phyloP scores from a whole-genome alignment of 1,140 invertebrate genomes.

The Hermetia illucens region DNA sequence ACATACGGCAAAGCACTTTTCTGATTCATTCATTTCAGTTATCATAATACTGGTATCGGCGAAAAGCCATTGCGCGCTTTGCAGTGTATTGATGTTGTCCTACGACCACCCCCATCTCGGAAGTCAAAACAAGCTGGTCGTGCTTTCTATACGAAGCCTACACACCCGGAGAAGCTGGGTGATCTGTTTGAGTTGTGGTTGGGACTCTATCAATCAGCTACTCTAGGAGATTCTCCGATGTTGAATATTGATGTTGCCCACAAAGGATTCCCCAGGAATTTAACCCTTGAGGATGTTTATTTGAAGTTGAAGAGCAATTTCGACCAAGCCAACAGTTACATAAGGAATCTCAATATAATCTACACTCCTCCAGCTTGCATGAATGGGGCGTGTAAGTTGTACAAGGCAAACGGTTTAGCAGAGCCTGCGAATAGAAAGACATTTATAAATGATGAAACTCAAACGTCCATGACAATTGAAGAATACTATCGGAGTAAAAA shows the following conservation, averaged over 20 bases:
- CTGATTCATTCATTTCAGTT: constrained; percentile 10
- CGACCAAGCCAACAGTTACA: constrained; percentile 4
- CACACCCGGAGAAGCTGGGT: constrained; percentile 30
- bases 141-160: constrained; percentile 37
- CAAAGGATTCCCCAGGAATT: constrained; percentile 46
- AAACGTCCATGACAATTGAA: constrained; percentile 28
- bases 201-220: constrained; percentile 57
- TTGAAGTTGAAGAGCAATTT: background rate
- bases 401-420: constrained; percentile 36
- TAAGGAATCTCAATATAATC: constrained; percentile 15
- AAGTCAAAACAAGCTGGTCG: constrained; percentile 29
- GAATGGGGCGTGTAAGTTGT: constrained; percentile 17
- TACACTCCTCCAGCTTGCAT: constrained; percentile 17
- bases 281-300: constrained; percentile 30
- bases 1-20: background rate
- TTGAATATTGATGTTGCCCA: constrained; percentile 64
- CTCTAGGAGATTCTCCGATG: constrained; percentile 50
- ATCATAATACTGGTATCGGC: constrained; percentile 19
- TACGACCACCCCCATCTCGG: constrained; percentile 22
- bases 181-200: constrained; percentile 54
- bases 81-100: constrained; percentile 70
- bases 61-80: constrained; percentile 47
- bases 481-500: constrained; percentile 33
- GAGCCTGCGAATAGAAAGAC: constrained; percentile 15
- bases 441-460: constrained; percentile 29